These are phyloP conservation scores for Hirudinaria manillensis DNA, from an alignment of 2,888 invertebrate genomes.

Conservation along the genomic window DNA sequence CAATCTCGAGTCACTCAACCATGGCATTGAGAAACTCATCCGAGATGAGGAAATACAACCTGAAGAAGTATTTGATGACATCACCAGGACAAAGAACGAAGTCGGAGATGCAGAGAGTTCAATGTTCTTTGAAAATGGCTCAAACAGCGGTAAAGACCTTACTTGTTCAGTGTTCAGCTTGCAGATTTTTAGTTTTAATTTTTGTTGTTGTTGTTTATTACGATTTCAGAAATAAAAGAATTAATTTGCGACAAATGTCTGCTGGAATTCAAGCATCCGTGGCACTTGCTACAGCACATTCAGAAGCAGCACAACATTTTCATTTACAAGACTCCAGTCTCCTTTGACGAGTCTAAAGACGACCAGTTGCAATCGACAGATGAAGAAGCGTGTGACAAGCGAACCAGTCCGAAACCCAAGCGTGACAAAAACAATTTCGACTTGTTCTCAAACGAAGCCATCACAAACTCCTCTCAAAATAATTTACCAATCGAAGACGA, in stretches of 20 bases:
- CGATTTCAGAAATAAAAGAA: background rate
- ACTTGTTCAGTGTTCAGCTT: background rate
- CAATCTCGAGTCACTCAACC: background rate
- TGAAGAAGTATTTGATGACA: background rate
- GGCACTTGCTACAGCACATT: slow-evolving; percentile 23
- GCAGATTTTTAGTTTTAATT: too few species aligned
- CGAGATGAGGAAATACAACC: background rate
- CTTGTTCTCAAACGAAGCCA: background rate
- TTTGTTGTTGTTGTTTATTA: background rate
- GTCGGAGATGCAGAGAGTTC: background rate
- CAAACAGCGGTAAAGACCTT: too few species aligned
- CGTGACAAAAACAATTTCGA: background rate
- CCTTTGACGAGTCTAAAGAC: background rate
- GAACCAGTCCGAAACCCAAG: too few species aligned
- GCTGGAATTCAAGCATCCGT: background rate
- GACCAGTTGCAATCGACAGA: background rate
- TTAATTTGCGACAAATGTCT: slow-evolving; percentile 16
- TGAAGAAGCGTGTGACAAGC: background rate
- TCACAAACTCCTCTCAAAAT: background rate
- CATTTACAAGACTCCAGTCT: slow-evolving; percentile 8
- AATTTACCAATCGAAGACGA: background rate
- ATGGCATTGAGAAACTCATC: slow-evolving; percentile 2
- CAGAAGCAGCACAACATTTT: slow-evolving; percentile 14
- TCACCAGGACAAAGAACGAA: background rate
- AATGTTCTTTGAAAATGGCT: too few species aligned